A percentile compares a stretch with the other conserved stretches of the same genome.
Evolutionary conservation across 2,113 vertebrate species (phyloP).

Genomic region (Vulpes vulpes): DNA sequence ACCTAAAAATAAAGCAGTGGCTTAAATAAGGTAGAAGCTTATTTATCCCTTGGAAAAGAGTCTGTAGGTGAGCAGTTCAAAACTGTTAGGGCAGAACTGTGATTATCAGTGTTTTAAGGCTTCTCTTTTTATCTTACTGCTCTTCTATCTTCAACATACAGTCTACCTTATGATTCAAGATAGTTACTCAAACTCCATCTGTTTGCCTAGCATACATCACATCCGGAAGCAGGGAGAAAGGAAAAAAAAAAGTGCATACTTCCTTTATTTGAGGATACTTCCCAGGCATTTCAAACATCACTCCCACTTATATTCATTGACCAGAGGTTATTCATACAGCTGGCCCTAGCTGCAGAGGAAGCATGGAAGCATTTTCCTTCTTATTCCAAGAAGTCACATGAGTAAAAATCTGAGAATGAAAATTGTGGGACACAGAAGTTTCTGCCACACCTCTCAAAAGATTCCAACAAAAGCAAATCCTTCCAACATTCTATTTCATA

Average conservation of each 20-base stretch:
- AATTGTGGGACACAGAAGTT: not conserved
- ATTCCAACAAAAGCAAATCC: not conserved
- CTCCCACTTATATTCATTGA: not conserved
- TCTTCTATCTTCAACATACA: not conserved
- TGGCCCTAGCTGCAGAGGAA: not conserved
- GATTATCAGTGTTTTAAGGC: not conserved
- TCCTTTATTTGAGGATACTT: not conserved
- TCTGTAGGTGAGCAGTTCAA: not conserved
- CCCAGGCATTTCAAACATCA: not conserved
- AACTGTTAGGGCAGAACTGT: rapidly evolving
- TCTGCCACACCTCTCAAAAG: not conserved
- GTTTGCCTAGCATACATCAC: not conserved
- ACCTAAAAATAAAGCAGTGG: not conserved
- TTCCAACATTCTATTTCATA: not conserved
- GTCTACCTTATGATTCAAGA: not conserved
- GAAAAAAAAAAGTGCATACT: not conserved
- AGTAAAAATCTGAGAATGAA: not conserved
- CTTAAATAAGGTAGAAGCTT: not conserved
- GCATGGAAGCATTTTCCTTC: not conserved
- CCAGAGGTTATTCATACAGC: not conserved
- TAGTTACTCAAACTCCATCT: not conserved
- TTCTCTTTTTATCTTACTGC: not conserved
- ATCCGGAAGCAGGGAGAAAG: not conserved
- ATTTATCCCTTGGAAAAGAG: not conserved
- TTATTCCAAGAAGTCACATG: not conserved